Conservation (phyloP, 35 echinoderm and acorn worm species). For the Ptychodera flava region DNA sequence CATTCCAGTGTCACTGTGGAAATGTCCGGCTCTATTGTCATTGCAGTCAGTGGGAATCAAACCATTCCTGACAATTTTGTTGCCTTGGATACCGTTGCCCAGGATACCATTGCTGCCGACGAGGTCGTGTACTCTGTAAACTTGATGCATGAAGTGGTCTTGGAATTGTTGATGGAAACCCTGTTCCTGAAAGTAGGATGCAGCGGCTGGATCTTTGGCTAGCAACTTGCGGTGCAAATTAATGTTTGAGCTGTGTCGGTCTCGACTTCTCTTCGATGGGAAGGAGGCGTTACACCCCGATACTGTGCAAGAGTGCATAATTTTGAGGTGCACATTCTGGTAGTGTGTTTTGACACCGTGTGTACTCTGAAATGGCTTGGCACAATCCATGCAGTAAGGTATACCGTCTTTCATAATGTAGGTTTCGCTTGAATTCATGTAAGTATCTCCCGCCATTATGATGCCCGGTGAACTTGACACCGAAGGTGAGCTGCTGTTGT, state of each 20-base stretch:
- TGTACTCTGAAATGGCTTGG: slow-evolving; percentile 29
- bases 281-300: slow-evolving; percentile 30
- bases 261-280: slow-evolving; percentile 25
- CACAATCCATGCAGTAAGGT: slow-evolving; percentile 16
- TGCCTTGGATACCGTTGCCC: not conserved
- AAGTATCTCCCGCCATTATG: not conserved
- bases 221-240: slow-evolving; percentile 27
- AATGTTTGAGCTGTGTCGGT: slow-evolving; percentile 30
- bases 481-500: not conserved
- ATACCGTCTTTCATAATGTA: slow-evolving; percentile 12
- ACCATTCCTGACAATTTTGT: not conserved
- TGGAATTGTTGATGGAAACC: not conserved
- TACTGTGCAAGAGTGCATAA: slow-evolving; percentile 35
- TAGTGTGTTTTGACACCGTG: slow-evolving; percentile 34
- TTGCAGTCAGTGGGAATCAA: too few species aligned
- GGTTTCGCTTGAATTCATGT: not conserved
- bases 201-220: not conserved
- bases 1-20: too few species aligned
- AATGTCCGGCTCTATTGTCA: too few species aligned
- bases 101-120: not conserved
- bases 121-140: not conserved
- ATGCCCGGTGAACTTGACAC: not conserved
- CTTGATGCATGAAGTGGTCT: not conserved
- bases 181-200: not conserved
- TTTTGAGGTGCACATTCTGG: slow-evolving; percentile 33